Evolutionary conservation across 1,140 invertebrate genomes (phyloP).

Genomic region (Bombus turneri): DNA sequence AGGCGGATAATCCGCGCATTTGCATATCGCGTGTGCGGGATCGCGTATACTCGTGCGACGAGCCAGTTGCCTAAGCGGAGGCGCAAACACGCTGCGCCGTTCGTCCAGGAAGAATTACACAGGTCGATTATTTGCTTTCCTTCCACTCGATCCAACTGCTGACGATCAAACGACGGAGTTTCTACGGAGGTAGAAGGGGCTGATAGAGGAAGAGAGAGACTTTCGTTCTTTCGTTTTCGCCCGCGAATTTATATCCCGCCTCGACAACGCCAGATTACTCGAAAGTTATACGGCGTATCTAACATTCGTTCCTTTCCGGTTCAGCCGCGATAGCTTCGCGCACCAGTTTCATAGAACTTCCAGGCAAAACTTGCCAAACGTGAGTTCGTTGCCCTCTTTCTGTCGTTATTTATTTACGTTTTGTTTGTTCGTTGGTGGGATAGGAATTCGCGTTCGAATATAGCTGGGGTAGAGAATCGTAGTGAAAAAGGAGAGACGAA

Average conservation of each 20-base stretch:
- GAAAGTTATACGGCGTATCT: constrained; percentile 32
- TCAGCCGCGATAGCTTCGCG: constrained; percentile 53
- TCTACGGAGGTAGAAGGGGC: background rate
- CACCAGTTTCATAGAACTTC: constrained; percentile 57
- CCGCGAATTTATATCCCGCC: constrained; percentile 45
- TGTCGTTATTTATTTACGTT: constrained; percentile 61
- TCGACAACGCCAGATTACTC: constrained; percentile 52
- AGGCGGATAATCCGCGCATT: constrained; percentile 69
- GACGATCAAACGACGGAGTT: constrained; percentile 37
- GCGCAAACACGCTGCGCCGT: constrained; percentile 29
- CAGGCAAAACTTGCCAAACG: constrained; percentile 27
- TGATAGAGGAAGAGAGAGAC: background rate
- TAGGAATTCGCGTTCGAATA: background rate
- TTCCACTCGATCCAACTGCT: constrained; percentile 21
- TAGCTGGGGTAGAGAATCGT: background rate
- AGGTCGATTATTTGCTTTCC: constrained; percentile 23
- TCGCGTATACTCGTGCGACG: constrained; percentile 7
- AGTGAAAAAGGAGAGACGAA: background rate
- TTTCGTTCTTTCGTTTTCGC: constrained; percentile 16
- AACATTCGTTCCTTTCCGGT: constrained; percentile 31
- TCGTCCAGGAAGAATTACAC: constrained; percentile 38
- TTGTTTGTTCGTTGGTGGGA: constrained; percentile 41
- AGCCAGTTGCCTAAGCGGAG: constrained; percentile 41
- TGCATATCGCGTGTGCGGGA: constrained; percentile 73
- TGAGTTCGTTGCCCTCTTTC: constrained; percentile 33